Base-by-base conservation (phyloP, 2,113 vertebrate genomes). In the Ascaphus truei region DNA sequence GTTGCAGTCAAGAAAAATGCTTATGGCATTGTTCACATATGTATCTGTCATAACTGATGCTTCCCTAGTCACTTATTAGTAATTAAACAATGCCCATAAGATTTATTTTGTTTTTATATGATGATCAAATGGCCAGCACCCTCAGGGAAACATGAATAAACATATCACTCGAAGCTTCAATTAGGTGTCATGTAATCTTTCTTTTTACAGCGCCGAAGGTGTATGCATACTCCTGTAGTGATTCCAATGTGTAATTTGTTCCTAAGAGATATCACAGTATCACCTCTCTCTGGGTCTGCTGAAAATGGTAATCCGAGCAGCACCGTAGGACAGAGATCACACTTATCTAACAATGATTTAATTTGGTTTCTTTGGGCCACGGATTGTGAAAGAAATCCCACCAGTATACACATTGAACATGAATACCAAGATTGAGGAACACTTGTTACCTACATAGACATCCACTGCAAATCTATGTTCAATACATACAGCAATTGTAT, bases 91-190 rank as follows among this genome's bases (percentile, higher is more conserved):
- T 60, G 23, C 22, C 66, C 43, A 50, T 30, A 69, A 60, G 33
- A 69, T 50, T 37, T 20, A 57, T 16, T 57, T 2, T 31, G 31
- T 51, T 69, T 60, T 60, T 60, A 37, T 25, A 60, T 5, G 31
- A 57, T 60, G 41, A 39, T 51, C 20, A 60, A 69, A 69, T 68
- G 56, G 30, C 18, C 30, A 50, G 31, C 9, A 29, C 56, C 56
- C 31, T 69, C 5, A 13, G 66, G 56, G 66, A 59, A 34, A n/a
- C 31, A 69, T 60, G 33, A 50, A 68, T 68, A 68, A 51, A 69
- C 56, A 69, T 47, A 50, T 60, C 43, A 22, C 55, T 47, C 43
- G 11, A 48, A 55, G 43, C 56, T 69, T 30, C 25, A 36, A 22
- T 43, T 66, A 36, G 36, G 30, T 69, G 56, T 52, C 45, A 69